These are phyloP conservation scores for Strongylocentrotus purpuratus DNA, from an alignment of 35 echinoderm and acorn worm genomes.

Conservation along the genomic window DNA sequence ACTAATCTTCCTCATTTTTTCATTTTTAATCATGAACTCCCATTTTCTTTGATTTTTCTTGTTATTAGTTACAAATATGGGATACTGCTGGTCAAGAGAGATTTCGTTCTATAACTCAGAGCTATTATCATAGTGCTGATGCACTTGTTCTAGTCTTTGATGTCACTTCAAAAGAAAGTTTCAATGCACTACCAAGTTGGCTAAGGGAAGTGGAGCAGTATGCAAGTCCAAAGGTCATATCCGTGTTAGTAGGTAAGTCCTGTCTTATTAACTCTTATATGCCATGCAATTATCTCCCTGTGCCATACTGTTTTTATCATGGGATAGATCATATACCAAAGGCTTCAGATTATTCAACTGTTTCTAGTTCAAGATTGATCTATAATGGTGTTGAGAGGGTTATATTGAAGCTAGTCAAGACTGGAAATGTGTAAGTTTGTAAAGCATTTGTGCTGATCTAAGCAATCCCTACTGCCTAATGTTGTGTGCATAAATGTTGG, in stretches of 20 bases:
- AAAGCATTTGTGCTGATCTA: too few species aligned
- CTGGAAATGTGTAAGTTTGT: too few species aligned
- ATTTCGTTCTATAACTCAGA: slow-evolving; percentile 98
- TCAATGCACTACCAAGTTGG: slow-evolving; percentile 93
- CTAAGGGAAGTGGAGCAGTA: slow-evolving; percentile 96
- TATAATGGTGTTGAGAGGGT: too few species aligned
- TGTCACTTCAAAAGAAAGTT: slow-evolving; percentile 94
- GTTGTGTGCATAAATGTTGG: too few species aligned
- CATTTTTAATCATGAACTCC: background rate
- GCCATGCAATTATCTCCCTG: too few species aligned
- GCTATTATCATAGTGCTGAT: slow-evolving; percentile 98
- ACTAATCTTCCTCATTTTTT: too few species aligned
- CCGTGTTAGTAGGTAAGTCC: slow-evolving; percentile 91
- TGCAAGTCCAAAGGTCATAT: slow-evolving; percentile 91
- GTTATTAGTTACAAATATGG: slow-evolving; percentile 89
- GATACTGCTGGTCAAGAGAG: slow-evolving; percentile 97
- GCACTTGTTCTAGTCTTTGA: slow-evolving; percentile 96
- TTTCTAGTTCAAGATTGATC: too few species aligned
- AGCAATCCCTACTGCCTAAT: too few species aligned
- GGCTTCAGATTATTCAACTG: too few species aligned
- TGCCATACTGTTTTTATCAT: too few species aligned
- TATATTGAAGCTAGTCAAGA: too few species aligned
- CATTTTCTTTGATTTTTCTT: background rate
- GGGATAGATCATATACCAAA: too few species aligned
- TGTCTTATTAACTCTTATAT: slow-evolving; percentile 1